These are phyloP conservation scores for Muscina levida DNA, from an alignment of 2,888 invertebrate species.

Conservation along the genomic window DNA sequence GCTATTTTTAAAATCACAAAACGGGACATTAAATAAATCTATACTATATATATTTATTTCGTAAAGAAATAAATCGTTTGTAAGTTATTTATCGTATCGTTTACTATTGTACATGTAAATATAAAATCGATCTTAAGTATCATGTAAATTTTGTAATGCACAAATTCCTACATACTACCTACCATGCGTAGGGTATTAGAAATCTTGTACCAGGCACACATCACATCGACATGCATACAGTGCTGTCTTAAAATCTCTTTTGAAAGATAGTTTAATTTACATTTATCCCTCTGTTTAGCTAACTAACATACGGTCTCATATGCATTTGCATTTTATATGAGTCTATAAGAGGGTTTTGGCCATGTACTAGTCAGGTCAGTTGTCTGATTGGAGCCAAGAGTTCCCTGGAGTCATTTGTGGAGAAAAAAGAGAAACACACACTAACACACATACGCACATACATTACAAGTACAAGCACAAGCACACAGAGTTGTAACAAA, in stretches of 20 bases:
- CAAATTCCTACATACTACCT: background rate
- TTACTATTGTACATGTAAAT: too few species aligned
- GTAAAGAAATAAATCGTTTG: too few species aligned
- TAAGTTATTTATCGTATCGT: too few species aligned
- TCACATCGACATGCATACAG: slow-evolving; percentile 47
- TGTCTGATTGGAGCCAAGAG: slow-evolving; percentile 33
- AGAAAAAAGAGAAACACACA: slow-evolving; percentile 43
- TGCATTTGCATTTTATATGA: slow-evolving; percentile 54
- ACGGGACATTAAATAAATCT: too few species aligned
- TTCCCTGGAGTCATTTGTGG: slow-evolving; percentile 59
- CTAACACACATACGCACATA: slow-evolving; percentile 19
- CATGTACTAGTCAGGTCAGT: slow-evolving; percentile 20
- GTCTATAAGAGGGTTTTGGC: background rate
- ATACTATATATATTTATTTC: too few species aligned
- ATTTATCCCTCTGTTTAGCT: slow-evolving; percentile 73
- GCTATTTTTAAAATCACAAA: too few species aligned
- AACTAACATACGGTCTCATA: slow-evolving; percentile 35
- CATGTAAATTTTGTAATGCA: too few species aligned
- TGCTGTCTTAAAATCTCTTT: slow-evolving; percentile 66
- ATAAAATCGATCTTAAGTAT: too few species aligned
- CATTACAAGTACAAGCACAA: background rate
- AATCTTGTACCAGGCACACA: slow-evolving; percentile 33
- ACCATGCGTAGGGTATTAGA: background rate
- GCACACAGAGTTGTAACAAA: slow-evolving; percentile 46
- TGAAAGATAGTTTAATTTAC: slow-evolving; percentile 77